Percentiles rank a stretch among this genome's conserved stretches.
phyloP scores from a whole-genome alignment of 2,797 vertebrate species.

The Nannoperca australis region DNA sequence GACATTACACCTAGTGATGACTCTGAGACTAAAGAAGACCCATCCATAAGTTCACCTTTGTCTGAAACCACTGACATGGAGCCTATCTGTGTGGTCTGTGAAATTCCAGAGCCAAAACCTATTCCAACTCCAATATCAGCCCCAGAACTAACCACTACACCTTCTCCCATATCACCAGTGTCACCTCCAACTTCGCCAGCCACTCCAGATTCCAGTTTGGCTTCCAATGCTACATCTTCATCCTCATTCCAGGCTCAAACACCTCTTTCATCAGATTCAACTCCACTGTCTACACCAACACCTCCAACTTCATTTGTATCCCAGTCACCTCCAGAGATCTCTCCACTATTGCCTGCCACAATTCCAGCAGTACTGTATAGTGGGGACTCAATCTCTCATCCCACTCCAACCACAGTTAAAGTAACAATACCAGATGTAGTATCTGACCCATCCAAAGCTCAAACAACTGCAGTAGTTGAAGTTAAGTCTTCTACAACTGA shows the following conservation, averaged over 20 bases:
- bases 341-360: conserved; percentile 34
- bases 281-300: conserved; percentile 80
- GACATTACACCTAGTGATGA: conserved; percentile 83
- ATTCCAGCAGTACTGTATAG: conserved; percentile 23
- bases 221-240: conserved; percentile 80
- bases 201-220: conserved; percentile 80
- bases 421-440: conserved; percentile 80
- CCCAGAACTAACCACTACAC: conserved; percentile 78
- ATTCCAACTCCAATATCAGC: conserved; percentile 79
- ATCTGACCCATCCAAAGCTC: conserved; percentile 70
- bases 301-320: conserved; percentile 62
- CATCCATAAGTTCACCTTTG: conserved; percentile 60
- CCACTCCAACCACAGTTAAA: conserved; percentile 53
- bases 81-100: conserved; percentile 81
- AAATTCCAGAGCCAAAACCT: conserved; percentile 81
- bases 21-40: conserved; percentile 75
- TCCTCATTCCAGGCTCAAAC: conserved; percentile 77
- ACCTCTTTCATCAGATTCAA: conserved; percentile 80
- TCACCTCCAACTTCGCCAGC: conserved; percentile 80
- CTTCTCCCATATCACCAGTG: conserved; percentile 75
- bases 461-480: conserved; percentile 45
- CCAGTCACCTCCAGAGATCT: conserved; percentile 54
- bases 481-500: conserved; percentile 25
- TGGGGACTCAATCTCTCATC: conserved; percentile 20
- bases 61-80: conserved; percentile 75